Evolutionary conservation across 2,797 vertebrate genomes (phyloP), one percentile per base, ranked within the genome.

Genomic region (Taenioides sp.): DNA sequence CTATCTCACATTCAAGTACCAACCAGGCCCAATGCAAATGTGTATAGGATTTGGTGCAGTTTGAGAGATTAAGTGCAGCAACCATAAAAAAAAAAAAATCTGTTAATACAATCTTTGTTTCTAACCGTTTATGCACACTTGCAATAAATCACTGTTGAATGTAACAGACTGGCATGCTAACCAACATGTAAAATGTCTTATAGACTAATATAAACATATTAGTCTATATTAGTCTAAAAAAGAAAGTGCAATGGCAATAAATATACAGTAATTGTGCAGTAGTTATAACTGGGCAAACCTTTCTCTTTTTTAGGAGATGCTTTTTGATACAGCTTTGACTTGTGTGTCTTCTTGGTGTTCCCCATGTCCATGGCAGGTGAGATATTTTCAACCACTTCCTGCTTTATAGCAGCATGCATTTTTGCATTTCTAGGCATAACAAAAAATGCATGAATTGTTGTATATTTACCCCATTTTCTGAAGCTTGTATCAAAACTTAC

Each of bases 301-400:
- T 75, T 79, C 22, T 82, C 80, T 72, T 74, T 43, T 23, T 70
- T 77, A 52, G 72, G 68, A 58, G 79, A 69, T n/a, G 74, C 81
- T 47, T 74, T 83, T 40, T n/a, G 64, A 12, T 57, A 73, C 62
- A 91, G 60, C 78, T 88, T 91, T 62, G 80, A 63, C 68, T 84
- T 92, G 82, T 94, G 91, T 34, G 75, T 73, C 72, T 91, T 83
- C 67, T 81, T 52, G 66, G 80, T 84, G 67, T 82, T 85, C 31
- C 86, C 80, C 5, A 65, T 40, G n/a, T 80, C 85, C 74, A 80
- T 67, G 0, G 80, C 76, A 0, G 65, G 65, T 43, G 86, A 76
- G 0, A 86, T 78, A 12, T 77, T 22, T 72, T 78, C 65, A 18
- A 69, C 28, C 7, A 20, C 59, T 65, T 83, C 73, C 25, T 84